Percentiles rank a stretch among this genome's conserved stretches.
Evolutionary conservation across 2,888 invertebrate genomes (phyloP).

Genomic region (Theretra japonica): DNA sequence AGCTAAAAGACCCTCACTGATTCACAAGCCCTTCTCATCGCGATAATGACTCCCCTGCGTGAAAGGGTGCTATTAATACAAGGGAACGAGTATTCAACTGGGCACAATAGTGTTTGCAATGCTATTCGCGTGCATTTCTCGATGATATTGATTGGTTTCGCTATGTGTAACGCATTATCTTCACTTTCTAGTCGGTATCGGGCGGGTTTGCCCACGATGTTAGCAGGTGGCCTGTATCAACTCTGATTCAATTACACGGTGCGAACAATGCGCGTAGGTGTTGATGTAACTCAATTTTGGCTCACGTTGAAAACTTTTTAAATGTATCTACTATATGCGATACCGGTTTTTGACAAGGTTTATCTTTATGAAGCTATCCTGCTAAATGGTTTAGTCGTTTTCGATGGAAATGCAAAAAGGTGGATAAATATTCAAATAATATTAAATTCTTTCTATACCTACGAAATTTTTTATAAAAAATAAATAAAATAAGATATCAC

Average conservation of each 20-base stretch:
- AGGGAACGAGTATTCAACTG: background rate
- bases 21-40: constrained; percentile 1
- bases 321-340: background rate
- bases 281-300: background rate
- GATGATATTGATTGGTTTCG: background rate
- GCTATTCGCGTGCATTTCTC: background rate
- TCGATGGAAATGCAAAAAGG: background rate
- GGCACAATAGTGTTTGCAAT: constrained; percentile 5
- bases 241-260: constrained; percentile 13
- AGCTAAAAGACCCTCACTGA: background rate
- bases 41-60: background rate
- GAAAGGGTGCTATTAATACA: background rate
- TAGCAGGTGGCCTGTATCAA: background rate
- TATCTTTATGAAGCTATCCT: background rate
- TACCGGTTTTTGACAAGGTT: background rate
- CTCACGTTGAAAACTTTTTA: background rate
- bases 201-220: background rate
- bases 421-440: background rate
- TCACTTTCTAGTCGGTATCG: background rate
- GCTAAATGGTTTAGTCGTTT: background rate
- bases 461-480: too few species aligned
- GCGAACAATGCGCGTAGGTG: background rate
- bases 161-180: background rate
- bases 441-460: too few species aligned
- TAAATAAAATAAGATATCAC: too few species aligned